Evolutionary conservation across 1,140 invertebrate genomes (phyloP).

Genomic region (Mycetomoellerius zeteki): DNA sequence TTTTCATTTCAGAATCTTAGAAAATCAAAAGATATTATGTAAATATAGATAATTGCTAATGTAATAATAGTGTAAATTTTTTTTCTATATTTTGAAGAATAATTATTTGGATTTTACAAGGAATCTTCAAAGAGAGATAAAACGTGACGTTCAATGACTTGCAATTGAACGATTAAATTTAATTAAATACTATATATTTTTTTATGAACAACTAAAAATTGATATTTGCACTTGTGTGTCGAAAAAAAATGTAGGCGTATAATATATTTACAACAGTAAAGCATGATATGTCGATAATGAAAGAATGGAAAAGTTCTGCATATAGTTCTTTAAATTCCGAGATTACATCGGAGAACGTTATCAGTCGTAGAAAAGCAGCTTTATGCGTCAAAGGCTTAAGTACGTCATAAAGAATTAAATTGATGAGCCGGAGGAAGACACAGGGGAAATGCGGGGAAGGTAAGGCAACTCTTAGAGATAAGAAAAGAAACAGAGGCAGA

Average conservation of each 20-base stretch:
- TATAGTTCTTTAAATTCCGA: background rate
- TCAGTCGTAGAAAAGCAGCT: background rate
- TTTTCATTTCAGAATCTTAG: background rate
- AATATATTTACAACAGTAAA: background rate
- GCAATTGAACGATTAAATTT: background rate
- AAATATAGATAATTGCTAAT: background rate
- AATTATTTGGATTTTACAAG: background rate
- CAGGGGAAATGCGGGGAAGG: background rate
- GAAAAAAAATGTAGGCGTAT: background rate
- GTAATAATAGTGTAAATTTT: background rate
- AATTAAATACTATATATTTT: no score
- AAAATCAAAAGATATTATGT: background rate
- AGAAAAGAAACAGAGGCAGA: constrained; percentile 68
- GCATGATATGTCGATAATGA: background rate
- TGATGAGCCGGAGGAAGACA: background rate
- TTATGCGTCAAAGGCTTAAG: background rate
- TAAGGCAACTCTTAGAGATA: background rate
- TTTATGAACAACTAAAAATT: background rate
- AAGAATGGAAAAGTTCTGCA: constrained; percentile 1
- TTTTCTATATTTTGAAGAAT: background rate
- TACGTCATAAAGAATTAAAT: background rate
- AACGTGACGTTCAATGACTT: background rate
- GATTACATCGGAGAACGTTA: background rate
- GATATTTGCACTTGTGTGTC: background rate
- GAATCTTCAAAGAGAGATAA: background rate